phyloP scores from a whole-genome alignment of 2,797 vertebrate species.

The Mus minutoides region DNA sequence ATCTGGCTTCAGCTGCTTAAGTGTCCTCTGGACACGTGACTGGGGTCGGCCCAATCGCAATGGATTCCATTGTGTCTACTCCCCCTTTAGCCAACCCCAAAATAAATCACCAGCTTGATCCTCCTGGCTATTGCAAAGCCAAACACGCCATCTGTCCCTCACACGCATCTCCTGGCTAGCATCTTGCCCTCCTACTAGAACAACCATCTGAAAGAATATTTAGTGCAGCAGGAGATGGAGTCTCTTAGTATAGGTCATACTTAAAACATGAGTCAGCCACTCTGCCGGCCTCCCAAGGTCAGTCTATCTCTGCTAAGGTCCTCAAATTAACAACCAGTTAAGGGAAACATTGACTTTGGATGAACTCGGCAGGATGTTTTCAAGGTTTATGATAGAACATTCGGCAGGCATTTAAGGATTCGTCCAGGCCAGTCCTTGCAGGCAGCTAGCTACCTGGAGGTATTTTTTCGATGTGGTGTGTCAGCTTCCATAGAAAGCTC shows the following conservation, averaged over 20 bases:
- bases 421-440: not conserved
- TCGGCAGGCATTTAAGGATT: constrained; percentile 28
- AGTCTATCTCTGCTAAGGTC: constrained; percentile 66
- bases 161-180: constrained; percentile 78
- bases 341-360: constrained; percentile 68
- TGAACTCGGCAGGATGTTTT: constrained; percentile 73
- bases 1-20: constrained; percentile 81
- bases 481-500: not conserved
- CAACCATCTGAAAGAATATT: constrained; percentile 84
- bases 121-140: constrained; percentile 81
- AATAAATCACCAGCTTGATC: constrained; percentile 83
- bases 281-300: constrained; percentile 79
- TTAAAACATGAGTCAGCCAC: constrained; percentile 76
- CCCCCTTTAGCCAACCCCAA: constrained; percentile 70
- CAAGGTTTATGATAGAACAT: constrained; percentile 69
- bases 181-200: constrained; percentile 79
- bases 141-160: constrained; percentile 84
- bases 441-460: constrained; percentile 9
- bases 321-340: constrained; percentile 69
- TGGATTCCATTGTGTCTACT: constrained; percentile 57
- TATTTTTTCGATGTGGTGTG: not conserved
- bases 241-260: constrained; percentile 75
- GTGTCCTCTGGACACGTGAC: constrained; percentile 54
- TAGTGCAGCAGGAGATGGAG: constrained; percentile 73
- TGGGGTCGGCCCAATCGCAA: constrained; percentile 65